Percentiles rank a stretch among this genome's conserved stretches.
These are phyloP conservation scores for Drosophila mulleri DNA, from an alignment of 2,888 invertebrate species.

Conservation along the genomic window DNA sequence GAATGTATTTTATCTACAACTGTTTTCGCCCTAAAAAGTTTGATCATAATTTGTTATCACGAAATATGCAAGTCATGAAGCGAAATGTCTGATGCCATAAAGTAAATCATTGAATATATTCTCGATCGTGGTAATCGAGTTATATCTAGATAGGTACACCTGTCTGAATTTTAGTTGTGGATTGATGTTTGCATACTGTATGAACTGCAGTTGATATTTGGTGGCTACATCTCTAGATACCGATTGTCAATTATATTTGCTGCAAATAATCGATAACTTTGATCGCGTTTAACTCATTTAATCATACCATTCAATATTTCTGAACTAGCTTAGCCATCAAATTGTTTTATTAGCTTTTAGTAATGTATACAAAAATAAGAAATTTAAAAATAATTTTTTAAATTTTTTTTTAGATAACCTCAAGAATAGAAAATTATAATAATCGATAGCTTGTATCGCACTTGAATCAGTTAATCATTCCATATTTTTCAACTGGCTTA, in stretches of 20 bases:
- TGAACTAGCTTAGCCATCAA: not conserved
- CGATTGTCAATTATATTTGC: not conserved
- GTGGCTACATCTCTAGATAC: not conserved
- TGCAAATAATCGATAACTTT: not conserved
- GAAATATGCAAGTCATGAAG: not conserved
- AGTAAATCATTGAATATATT: not conserved
- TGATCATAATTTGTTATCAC: constrained; percentile 6
- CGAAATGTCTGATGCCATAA: not conserved
- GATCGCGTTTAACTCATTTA: too few relatives aligned
- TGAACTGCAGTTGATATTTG: too few relatives aligned
- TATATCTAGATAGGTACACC: too few relatives aligned
- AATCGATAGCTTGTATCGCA: not conserved
- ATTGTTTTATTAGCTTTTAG: not conserved
- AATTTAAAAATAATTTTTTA: too few relatives aligned
- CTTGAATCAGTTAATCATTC: too few relatives aligned
- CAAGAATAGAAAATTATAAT: not conserved
- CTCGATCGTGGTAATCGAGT: not conserved
- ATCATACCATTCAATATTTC: too few relatives aligned
- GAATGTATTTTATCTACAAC: not conserved
- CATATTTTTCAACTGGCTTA: not conserved
- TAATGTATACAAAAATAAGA: not conserved
- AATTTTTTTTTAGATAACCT: not conserved
- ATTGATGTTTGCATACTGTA: not conserved
- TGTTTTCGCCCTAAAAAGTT: not conserved
- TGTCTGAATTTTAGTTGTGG: not conserved